Conservation (phyloP, 1,140 invertebrate species). For the Drosophila paulistorum region DNA sequence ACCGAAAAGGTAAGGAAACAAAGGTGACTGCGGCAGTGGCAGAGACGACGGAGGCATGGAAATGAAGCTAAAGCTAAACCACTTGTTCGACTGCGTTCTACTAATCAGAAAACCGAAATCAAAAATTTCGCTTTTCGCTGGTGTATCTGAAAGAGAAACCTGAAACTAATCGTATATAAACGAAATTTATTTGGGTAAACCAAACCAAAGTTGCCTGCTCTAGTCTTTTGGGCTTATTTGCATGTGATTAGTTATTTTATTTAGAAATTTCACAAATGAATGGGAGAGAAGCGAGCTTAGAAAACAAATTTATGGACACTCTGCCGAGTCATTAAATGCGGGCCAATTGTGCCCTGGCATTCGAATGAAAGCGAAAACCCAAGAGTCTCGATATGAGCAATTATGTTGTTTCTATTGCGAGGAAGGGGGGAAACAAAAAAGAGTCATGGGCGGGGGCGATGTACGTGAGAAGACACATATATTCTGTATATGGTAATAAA, state of each 20-base stretch:
- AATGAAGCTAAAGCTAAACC: constrained; percentile 23
- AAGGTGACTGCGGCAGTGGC: constrained; percentile 28
- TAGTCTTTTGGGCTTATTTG: constrained; percentile 58
- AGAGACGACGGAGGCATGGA: constrained; percentile 6
- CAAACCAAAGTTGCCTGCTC: constrained; percentile 56
- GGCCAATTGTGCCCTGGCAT: constrained; percentile 30
- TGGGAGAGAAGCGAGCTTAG: constrained; percentile 26
- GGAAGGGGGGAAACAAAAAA: background rate
- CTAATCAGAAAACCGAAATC: constrained; percentile 77
- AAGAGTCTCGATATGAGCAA: constrained; percentile 49
- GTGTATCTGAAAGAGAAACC: constrained; percentile 71
- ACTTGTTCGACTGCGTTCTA: constrained; percentile 62
- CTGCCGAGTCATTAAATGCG: constrained; percentile 26
- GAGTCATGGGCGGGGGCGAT: constrained; percentile 46
- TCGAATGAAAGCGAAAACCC: constrained; percentile 71
- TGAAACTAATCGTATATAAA: constrained; percentile 74
- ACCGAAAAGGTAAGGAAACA: constrained; percentile 39
- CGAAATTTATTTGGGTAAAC: constrained; percentile 73
- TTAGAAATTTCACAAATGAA: constrained; percentile 59
- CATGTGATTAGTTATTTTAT: constrained; percentile 68
- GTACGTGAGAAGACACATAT: constrained; percentile 49
- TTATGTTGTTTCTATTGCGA: constrained; percentile 36
- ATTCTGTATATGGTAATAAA: constrained; percentile 30
- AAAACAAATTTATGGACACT: constrained; percentile 58
- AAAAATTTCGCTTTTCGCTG: constrained; percentile 76